Conservation (phyloP, 2,888 invertebrate species). For the Caenorhabditis wallacei region DNA sequence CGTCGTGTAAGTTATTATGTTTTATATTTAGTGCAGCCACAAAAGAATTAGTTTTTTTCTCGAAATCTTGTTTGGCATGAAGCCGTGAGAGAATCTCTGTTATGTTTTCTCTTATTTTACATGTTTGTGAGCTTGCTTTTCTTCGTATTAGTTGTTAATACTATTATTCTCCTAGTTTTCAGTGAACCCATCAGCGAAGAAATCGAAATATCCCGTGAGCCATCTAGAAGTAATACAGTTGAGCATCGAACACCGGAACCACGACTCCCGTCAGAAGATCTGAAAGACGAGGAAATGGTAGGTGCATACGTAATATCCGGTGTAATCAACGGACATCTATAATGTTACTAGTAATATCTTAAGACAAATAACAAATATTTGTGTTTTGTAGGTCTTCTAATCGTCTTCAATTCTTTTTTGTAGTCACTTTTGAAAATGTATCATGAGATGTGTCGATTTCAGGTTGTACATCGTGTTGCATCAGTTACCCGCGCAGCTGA, state of each 20-base stretch:
- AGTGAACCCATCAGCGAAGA: conserved; percentile 24
- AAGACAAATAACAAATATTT: not conserved
- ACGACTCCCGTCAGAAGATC: conserved; percentile 8
- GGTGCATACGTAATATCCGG: not conserved
- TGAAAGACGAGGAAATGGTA: conserved; percentile 39
- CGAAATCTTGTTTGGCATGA: not conserved
- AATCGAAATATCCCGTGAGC: conserved; percentile 36
- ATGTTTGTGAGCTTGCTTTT: not conserved
- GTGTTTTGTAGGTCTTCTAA: not conserved
- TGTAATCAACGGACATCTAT: no score
- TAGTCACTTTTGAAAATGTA: not conserved
- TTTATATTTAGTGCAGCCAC: not conserved
- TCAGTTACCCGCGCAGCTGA: conserved; percentile 82
- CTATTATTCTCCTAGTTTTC: not conserved
- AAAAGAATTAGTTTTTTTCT: not conserved
- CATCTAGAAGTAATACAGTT: conserved; percentile 58
- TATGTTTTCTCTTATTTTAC: not conserved
- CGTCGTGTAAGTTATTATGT: conserved; percentile 20
- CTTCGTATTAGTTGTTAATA: no score
- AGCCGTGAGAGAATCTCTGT: not conserved
- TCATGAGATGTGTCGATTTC: not conserved
- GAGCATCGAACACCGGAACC: conserved; percentile 62
- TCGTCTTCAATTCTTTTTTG: not conserved
- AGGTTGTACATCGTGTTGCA: conserved; percentile 72
- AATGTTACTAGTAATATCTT: not conserved